Evolutionary conservation across 2,888 invertebrate genomes (phyloP).

Genomic region (Eupithecia centaureata): DNA sequence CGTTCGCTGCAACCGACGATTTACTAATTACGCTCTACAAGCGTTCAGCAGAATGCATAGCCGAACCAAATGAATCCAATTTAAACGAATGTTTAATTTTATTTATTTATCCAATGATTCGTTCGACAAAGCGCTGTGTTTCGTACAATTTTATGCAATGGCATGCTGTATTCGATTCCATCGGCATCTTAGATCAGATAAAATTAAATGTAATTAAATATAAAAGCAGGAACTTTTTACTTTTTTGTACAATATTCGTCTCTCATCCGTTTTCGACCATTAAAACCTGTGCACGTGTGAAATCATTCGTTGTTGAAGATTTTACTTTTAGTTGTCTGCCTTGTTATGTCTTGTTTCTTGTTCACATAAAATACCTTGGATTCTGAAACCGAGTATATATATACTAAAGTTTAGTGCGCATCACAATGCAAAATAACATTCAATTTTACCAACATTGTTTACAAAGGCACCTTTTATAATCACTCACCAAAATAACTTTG

Average conservation of each 20-base stretch:
- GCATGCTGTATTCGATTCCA: neutral
- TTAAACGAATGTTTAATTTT: neutral
- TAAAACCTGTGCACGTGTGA: no score
- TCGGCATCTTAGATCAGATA: neutral
- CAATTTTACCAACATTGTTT: neutral
- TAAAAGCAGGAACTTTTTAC: no score
- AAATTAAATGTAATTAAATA: no score
- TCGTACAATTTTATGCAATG: neutral
- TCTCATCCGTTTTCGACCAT: neutral
- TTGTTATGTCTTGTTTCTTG: no score
- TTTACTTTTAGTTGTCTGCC: no score
- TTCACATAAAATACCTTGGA: neutral
- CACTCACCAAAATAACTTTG: neutral
- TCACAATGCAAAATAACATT: slow-evolving; percentile 1
- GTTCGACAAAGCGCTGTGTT: neutral
- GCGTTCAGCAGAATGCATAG: neutral
- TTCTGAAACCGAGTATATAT: no score
- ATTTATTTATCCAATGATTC: neutral
- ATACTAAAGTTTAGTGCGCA: no score
- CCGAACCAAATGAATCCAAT: neutral
- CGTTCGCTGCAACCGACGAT: neutral
- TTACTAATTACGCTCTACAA: neutral
- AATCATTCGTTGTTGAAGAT: no score
- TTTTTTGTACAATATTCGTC: neutral
- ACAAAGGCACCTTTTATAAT: slow-evolving; percentile 5